Conservation (phyloP, 1,140 invertebrate genomes). For the Rhagoletis pomonella region DNA sequence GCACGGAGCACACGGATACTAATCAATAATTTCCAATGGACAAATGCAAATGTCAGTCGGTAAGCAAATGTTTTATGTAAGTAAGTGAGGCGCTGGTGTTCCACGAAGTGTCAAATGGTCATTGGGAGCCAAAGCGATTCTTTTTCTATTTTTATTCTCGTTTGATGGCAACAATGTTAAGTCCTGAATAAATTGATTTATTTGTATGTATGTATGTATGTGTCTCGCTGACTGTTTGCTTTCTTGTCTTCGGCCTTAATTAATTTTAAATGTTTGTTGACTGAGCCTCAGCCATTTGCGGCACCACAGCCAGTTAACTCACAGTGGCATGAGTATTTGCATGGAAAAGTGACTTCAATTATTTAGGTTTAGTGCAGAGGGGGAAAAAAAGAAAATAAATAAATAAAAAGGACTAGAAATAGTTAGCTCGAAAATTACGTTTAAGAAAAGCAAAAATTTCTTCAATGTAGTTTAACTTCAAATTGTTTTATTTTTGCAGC, state of each 20-base stretch:
- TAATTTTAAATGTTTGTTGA: slow-evolving; percentile 50
- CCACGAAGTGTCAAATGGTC: slow-evolving; percentile 43
- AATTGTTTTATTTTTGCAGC: background rate
- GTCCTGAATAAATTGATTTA: no score
- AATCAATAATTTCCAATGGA: slow-evolving; percentile 39
- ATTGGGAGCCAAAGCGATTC: background rate
- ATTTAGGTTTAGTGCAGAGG: background rate
- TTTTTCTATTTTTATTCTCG: background rate
- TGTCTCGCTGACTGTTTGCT: no score
- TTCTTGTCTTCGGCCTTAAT: slow-evolving; percentile 18
- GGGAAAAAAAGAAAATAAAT: background rate
- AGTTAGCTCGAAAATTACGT: no score
- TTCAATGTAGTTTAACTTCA: background rate
- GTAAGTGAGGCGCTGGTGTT: background rate
- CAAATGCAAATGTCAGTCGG: background rate
- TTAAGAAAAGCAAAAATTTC: no score
- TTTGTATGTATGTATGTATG: no score
- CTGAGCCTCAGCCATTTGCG: slow-evolving; percentile 8
- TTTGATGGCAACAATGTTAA: no score
- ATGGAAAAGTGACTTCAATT: slow-evolving; percentile 14
- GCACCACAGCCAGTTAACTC: background rate
- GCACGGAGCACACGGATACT: background rate
- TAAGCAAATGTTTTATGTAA: background rate
- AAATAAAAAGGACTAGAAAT: background rate
- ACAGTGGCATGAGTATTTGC: background rate